These are phyloP conservation scores for Mythimna albipuncta DNA, from an alignment of 2,888 invertebrate genomes.

Conservation along the genomic window DNA sequence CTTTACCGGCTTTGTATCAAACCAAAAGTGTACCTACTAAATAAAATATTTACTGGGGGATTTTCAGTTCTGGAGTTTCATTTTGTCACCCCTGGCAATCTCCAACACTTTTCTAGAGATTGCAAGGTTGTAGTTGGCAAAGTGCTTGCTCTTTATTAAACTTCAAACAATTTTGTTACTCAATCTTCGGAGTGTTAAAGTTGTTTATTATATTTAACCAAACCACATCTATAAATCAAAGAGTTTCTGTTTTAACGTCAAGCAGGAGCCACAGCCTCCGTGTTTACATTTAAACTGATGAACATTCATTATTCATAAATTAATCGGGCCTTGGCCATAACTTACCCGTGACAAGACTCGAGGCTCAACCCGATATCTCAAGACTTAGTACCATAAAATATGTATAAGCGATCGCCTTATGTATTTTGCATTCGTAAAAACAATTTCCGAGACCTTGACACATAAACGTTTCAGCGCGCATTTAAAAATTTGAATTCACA, in stretches of 20 bases:
- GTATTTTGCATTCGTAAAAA: constrained; percentile 16
- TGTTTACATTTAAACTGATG: constrained; percentile 7
- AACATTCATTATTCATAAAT: constrained; percentile 30
- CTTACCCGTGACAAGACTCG: constrained; percentile 2
- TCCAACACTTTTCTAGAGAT: neutral
- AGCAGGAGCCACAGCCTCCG: neutral
- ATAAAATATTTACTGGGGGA: neutral
- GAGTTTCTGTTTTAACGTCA: neutral
- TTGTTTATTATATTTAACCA: neutral
- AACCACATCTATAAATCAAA: neutral
- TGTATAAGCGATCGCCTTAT: constrained; percentile 10
- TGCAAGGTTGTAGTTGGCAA: neutral
- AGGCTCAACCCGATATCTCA: constrained; percentile 8
- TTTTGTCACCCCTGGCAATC: neutral
- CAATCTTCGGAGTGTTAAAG: neutral
- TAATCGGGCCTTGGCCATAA: constrained; percentile 7
- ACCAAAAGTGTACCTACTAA: constrained; percentile 1
- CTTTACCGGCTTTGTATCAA: neutral
- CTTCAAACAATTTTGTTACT: neutral
- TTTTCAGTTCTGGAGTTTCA: neutral
- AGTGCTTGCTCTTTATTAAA: neutral
- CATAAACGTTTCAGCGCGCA: constrained; percentile 29
- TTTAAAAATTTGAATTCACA: constrained; percentile 27
- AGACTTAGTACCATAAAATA: constrained; percentile 1
- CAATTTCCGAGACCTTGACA: constrained; percentile 36